Evolutionary conservation across 2,888 invertebrate genomes (phyloP).

Genomic region (Perdita meconis): DNA sequence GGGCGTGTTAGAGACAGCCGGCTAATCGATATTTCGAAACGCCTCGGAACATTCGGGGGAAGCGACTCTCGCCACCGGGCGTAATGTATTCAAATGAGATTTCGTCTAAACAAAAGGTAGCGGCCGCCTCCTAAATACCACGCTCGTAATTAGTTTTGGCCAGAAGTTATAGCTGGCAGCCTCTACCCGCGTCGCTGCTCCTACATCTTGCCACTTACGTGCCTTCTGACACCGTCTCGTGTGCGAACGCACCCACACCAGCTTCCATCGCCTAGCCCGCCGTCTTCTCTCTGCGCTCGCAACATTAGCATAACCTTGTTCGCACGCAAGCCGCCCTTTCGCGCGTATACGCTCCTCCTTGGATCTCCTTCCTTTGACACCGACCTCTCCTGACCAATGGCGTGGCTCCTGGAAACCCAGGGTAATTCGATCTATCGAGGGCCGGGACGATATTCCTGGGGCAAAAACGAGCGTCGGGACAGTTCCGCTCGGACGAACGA

Average conservation of each 20-base stretch:
- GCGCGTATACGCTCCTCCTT: slow-evolving; percentile 62
- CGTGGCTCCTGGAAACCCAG: slow-evolving; percentile 57
- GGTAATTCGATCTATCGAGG: slow-evolving; percentile 75
- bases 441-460: slow-evolving; percentile 63
- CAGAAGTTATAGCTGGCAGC: slow-evolving; percentile 72
- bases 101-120: slow-evolving; percentile 75
- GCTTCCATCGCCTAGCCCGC: background rate
- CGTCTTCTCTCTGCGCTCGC: slow-evolving; percentile 21
- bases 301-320: slow-evolving; percentile 77
- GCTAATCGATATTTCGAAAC: slow-evolving; percentile 55
- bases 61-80: slow-evolving; percentile 42
- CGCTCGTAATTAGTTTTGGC: slow-evolving; percentile 78
- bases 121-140: slow-evolving; percentile 74
- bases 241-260: background rate
- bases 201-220: slow-evolving; percentile 39
- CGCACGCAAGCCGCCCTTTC: slow-evolving; percentile 71
- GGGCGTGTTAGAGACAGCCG: slow-evolving; percentile 30
- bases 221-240: slow-evolving; percentile 29
- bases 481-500: slow-evolving; percentile 57
- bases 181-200: slow-evolving; percentile 33
- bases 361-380: slow-evolving; percentile 70
- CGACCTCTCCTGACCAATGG: slow-evolving; percentile 67
- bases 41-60: slow-evolving; percentile 15
- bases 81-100: slow-evolving; percentile 78
- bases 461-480: slow-evolving; percentile 64